phyloP scores from a whole-genome alignment of 2,888 invertebrate genomes.

The Thelaira solivaga region DNA sequence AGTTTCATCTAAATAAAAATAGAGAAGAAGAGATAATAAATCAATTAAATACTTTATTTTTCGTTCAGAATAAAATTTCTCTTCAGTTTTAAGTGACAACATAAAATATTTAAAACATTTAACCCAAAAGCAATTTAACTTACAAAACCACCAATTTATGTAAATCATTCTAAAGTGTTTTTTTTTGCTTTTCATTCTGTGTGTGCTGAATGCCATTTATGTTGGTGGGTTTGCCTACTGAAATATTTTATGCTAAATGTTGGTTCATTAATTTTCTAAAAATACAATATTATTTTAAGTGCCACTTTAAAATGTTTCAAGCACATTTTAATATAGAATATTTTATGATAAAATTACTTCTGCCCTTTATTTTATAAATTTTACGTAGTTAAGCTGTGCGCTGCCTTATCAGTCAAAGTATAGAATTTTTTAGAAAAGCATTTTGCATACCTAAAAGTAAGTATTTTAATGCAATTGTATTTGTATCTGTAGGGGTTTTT shows the following conservation, averaged over 20 bases:
- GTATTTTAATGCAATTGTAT: too few species aligned
- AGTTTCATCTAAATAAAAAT: too few species aligned
- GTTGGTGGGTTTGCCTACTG: background rate
- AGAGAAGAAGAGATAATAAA: too few species aligned
- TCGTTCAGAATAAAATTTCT: too few species aligned
- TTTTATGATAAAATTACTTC: too few species aligned
- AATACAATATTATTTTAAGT: constrained; percentile 13
- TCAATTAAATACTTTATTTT: too few species aligned
- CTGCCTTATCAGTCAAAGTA: too few species aligned
- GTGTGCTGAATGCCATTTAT: background rate
- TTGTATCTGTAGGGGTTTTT: too few species aligned
- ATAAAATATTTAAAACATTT: constrained; percentile 1
- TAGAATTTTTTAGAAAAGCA: too few species aligned
- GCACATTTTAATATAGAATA: background rate
- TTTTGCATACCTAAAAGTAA: too few species aligned
- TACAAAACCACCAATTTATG: constrained; percentile 21
- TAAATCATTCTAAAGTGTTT: constrained; percentile 7
- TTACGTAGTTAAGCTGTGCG: too few species aligned
- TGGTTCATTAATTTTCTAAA: constrained; percentile 17
- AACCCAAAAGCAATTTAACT: constrained; percentile 15
- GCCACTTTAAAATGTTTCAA: background rate
- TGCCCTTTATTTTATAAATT: too few species aligned
- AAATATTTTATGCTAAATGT: constrained; percentile 20
- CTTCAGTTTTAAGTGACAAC: background rate
- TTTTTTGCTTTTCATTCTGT: background rate